Evolutionary conservation across 2,797 vertebrate genomes (phyloP).

Genomic region (Syndactyla subalaris): DNA sequence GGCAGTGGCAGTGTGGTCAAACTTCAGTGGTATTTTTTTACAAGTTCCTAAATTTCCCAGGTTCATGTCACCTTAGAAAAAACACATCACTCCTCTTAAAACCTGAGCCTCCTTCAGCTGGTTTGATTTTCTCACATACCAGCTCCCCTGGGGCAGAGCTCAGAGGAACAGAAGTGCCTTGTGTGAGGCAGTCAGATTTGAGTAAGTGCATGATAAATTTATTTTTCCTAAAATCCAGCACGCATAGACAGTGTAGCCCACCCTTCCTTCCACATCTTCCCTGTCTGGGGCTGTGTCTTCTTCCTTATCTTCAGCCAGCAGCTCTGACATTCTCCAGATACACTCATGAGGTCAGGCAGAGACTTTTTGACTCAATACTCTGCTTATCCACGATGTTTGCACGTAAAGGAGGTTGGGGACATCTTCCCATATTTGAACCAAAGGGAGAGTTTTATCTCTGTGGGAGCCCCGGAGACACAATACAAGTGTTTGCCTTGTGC

Average conservation of each 20-base stretch:
- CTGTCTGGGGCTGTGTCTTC: background rate
- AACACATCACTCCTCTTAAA: background rate
- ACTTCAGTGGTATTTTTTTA: too few species aligned
- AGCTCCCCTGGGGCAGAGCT: background rate
- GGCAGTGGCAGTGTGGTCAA: background rate
- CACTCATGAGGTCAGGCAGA: conserved; percentile 4
- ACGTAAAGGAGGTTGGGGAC: conserved; percentile 34
- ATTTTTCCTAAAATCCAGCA: background rate
- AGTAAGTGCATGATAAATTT: background rate
- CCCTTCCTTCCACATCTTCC: conserved; percentile 50
- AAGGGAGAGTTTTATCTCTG: conserved; percentile 70
- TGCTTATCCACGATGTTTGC: background rate
- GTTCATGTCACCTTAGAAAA: background rate
- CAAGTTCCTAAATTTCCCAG: background rate
- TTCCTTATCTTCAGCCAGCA: conserved; percentile 24
- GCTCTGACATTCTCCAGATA: conserved; percentile 51
- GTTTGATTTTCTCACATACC: background rate
- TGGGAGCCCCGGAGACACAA: conserved; percentile 66
- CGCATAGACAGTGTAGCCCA: background rate
- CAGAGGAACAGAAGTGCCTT: background rate
- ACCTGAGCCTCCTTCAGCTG: background rate
- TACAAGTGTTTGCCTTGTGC: conserved; percentile 69
- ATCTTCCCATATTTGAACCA: conserved; percentile 56
- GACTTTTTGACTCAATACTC: background rate
- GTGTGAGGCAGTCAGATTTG: background rate